Evolutionary conservation across 2,797 vertebrate genomes (phyloP).

Genomic region (Lagodon rhomboides): DNA sequence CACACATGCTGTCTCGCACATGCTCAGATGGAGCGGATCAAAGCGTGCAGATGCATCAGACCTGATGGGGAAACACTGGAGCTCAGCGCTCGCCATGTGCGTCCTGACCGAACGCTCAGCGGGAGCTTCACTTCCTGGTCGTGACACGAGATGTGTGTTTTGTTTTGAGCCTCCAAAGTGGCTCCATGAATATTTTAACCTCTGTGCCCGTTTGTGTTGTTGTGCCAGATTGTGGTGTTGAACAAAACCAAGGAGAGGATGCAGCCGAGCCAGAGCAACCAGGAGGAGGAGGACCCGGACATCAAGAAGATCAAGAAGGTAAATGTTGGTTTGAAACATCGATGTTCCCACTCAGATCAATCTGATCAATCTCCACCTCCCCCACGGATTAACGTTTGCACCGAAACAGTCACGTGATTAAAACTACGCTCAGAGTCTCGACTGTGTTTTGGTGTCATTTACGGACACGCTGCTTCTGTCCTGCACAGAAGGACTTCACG

Average conservation of each 20-base stretch:
- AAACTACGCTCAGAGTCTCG: no score
- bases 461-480: no score
- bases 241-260: constrained; percentile 95
- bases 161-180: constrained; percentile 32
- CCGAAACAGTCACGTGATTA: no score
- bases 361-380: no score
- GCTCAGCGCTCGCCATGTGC: neutral
- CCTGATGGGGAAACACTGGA: constrained; percentile 31
- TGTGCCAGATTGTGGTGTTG: constrained; percentile 88
- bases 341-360: no score
- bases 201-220: constrained; percentile 8
- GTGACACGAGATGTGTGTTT: constrained; percentile 7
- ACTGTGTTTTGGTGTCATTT: no score
- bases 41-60: constrained; percentile 28
- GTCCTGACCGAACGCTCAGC: constrained; percentile 28
- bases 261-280: constrained; percentile 88
- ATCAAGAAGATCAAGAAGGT: constrained; percentile 99
- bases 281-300: constrained; percentile 95
- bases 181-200: constrained; percentile 53
- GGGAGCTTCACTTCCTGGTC: constrained; percentile 8
- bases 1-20: neutral
- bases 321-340: constrained; percentile 7
- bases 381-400: no score
- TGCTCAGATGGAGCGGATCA: constrained; percentile 16
- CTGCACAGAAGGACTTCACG: no score